phyloP scores from a whole-genome alignment of 1,140 invertebrate species.

The Lepidurus apus region DNA sequence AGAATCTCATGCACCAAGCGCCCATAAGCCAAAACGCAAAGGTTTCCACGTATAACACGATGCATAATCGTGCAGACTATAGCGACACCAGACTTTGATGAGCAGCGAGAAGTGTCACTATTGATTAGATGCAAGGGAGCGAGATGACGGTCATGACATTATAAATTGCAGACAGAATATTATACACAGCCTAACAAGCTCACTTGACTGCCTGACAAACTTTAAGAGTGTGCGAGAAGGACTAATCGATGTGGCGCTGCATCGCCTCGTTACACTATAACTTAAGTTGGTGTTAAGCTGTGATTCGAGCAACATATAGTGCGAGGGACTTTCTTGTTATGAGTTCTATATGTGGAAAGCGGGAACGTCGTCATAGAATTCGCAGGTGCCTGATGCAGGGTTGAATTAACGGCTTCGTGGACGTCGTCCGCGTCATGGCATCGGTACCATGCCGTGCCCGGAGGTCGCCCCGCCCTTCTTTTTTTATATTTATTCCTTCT shows the following conservation, averaged over 20 bases:
- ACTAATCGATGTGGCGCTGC: slow-evolving; percentile 9
- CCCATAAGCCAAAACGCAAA: background rate
- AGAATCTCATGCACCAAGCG: background rate
- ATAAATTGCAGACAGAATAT: background rate
- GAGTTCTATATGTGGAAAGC: background rate
- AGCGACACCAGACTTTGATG: background rate
- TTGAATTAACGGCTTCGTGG: background rate
- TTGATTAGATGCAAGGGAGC: background rate
- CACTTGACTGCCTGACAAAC: background rate
- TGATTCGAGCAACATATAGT: background rate
- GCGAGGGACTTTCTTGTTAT: background rate
- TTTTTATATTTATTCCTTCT: background rate
- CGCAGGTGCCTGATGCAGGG: slow-evolving; percentile 20
- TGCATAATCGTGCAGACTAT: background rate
- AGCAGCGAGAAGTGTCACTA: slow-evolving; percentile 1
- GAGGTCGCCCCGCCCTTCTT: background rate
- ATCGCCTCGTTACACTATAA: background rate
- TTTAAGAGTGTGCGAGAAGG: background rate
- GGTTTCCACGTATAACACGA: background rate
- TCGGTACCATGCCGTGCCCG: slow-evolving; percentile 20
- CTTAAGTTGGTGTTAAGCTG: background rate
- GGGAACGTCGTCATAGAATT: slow-evolving; percentile 21
- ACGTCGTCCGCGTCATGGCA: background rate
- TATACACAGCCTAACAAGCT: background rate
- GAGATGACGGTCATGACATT: background rate